These are phyloP conservation scores for Solea senegalensis DNA, from an alignment of 2,113 vertebrate species.

Conservation along the genomic window DNA sequence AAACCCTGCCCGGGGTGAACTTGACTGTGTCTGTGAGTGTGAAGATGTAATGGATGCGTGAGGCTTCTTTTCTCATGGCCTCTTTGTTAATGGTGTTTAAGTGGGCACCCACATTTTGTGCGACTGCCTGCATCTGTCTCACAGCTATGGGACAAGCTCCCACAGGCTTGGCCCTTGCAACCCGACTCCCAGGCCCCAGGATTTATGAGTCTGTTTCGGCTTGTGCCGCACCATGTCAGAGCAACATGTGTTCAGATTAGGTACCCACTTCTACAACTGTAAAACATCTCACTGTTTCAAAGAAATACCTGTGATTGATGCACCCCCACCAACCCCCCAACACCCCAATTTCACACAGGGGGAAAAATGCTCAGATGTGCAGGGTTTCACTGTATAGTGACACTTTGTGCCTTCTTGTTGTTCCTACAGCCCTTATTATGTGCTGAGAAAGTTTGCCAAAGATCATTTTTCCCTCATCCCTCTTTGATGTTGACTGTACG, in stretches of 20 bases:
- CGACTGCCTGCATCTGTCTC: slow-evolving; percentile 69
- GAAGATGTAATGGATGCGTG: background rate
- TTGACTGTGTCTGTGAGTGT: slow-evolving; percentile 10
- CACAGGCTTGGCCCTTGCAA: slow-evolving; percentile 59
- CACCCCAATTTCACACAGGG: background rate
- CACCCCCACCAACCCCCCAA: background rate
- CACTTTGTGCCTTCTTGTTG: slow-evolving; percentile 29
- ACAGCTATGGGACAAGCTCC: slow-evolving; percentile 43
- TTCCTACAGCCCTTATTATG: slow-evolving; percentile 34
- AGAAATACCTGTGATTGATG: slow-evolving; percentile 61
- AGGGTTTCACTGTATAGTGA: background rate
- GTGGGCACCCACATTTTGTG: slow-evolving; percentile 63
- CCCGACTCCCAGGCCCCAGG: slow-evolving; percentile 49
- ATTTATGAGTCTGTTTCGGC: slow-evolving; percentile 71
- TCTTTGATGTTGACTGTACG: slow-evolving; percentile 62
- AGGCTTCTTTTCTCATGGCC: slow-evolving; percentile 17
- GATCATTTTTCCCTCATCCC: slow-evolving; percentile 52
- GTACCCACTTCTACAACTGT: slow-evolving; percentile 58
- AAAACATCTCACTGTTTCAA: slow-evolving; percentile 73
- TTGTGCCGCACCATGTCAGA: slow-evolving; percentile 58
- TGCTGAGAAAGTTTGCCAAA: slow-evolving; percentile 52
- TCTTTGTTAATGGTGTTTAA: slow-evolving; percentile 75
- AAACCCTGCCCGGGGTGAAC: slow-evolving; percentile 37
- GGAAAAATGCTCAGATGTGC: slow-evolving; percentile 10
- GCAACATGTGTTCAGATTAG: slow-evolving; percentile 73